Evolutionary conservation across 2,888 invertebrate species (phyloP).

Genomic region (Tridacna crocea): DNA sequence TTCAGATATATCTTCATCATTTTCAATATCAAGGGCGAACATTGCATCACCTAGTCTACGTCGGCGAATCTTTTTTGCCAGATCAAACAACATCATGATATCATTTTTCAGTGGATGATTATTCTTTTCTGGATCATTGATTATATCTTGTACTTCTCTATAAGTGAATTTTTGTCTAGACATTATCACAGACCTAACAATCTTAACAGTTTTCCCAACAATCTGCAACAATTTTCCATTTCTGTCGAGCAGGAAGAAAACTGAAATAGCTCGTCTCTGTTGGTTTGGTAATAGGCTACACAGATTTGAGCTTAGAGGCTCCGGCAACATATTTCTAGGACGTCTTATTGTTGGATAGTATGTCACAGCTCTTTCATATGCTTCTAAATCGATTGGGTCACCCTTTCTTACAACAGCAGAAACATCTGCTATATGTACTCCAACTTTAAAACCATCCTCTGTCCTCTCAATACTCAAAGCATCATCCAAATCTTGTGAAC

Average conservation of each 20-base stretch:
- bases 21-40: slow-evolving; percentile 56
- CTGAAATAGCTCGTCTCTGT: slow-evolving; percentile 65
- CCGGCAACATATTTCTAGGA: slow-evolving; percentile 70
- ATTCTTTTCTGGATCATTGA: slow-evolving; percentile 38
- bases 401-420: slow-evolving; percentile 55
- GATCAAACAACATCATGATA: slow-evolving; percentile 33
- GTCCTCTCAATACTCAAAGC: slow-evolving; percentile 61
- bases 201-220: slow-evolving; percentile 34
- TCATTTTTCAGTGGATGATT: slow-evolving; percentile 8
- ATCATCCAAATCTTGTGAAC: slow-evolving; percentile 67
- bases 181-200: slow-evolving; percentile 53
- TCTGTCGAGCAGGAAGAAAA: slow-evolving; percentile 62
- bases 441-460: slow-evolving; percentile 51
- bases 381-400: slow-evolving; percentile 65
- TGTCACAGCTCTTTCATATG: slow-evolving; percentile 60
- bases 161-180: slow-evolving; percentile 63
- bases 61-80: slow-evolving; percentile 51
- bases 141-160: slow-evolving; percentile 64
- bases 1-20: slow-evolving; percentile 31
- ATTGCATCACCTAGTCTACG: slow-evolving; percentile 52
- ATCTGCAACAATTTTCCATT: slow-evolving; percentile 52
- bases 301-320: slow-evolving; percentile 63
- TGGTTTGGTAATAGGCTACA: slow-evolving; percentile 66
- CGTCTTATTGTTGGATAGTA: slow-evolving; percentile 58
- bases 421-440: slow-evolving; percentile 74